Evolutionary conservation across 2,888 invertebrate species (phyloP).

Genomic region (Tuta absoluta): DNA sequence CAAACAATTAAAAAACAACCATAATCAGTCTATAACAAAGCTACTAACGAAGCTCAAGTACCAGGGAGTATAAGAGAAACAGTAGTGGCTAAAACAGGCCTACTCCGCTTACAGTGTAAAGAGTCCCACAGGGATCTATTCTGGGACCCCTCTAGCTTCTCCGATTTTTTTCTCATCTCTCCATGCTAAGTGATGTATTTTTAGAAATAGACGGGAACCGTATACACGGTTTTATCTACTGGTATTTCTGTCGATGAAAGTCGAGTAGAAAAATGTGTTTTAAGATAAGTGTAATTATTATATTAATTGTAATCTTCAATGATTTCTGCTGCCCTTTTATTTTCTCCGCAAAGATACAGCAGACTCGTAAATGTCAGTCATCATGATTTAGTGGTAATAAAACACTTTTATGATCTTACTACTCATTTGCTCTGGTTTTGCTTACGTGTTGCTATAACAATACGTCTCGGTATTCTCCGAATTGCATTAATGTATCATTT

Average conservation of each 20-base stretch:
- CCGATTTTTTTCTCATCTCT: slow-evolving; percentile 53
- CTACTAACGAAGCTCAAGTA: slow-evolving; percentile 24
- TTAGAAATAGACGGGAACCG: slow-evolving; percentile 71
- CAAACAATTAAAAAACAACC: slow-evolving; percentile 12
- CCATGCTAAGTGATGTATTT: slow-evolving; percentile 71
- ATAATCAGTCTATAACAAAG: slow-evolving; percentile 34
- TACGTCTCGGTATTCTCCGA: neutral
- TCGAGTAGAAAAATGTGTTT: slow-evolving; percentile 18
- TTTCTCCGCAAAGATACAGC: slow-evolving; percentile 11
- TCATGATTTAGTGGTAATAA: slow-evolving; percentile 18
- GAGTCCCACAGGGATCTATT: slow-evolving; percentile 79
- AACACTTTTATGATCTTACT: slow-evolving; percentile 20
- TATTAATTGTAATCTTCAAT: slow-evolving; percentile 11
- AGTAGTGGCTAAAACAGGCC: slow-evolving; percentile 58
- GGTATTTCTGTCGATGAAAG: slow-evolving; percentile 34
- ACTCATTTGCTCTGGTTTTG: slow-evolving; percentile 20
- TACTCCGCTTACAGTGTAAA: slow-evolving; percentile 61
- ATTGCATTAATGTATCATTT: no score
- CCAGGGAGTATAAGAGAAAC: slow-evolving; percentile 38
- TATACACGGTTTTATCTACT: slow-evolving; percentile 47
- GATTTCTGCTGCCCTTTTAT: slow-evolving; percentile 15
- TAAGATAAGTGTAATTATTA: slow-evolving; percentile 7
- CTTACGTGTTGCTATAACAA: neutral
- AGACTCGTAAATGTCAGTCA: slow-evolving; percentile 17
- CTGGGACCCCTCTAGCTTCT: slow-evolving; percentile 68